phyloP scores from a whole-genome alignment of 2,797 vertebrate genomes.

The Muscicapa striata region DNA sequence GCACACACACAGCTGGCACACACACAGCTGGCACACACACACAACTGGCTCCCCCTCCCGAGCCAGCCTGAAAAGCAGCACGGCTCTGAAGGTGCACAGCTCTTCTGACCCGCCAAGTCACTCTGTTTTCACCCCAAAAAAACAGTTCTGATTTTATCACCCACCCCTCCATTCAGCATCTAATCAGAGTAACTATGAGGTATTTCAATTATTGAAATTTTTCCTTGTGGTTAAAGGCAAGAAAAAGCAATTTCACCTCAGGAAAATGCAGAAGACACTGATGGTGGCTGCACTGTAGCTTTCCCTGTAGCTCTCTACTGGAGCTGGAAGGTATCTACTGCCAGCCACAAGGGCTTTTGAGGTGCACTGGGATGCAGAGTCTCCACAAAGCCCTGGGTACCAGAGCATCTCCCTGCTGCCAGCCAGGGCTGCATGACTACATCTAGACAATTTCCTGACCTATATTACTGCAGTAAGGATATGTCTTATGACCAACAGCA shows the following conservation, averaged over 20 bases:
- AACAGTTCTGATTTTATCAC: not conserved
- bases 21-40: no score
- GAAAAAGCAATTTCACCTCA: not conserved
- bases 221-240: conserved; percentile 3
- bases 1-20: not conserved
- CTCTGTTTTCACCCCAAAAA: not conserved
- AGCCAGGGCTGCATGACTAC: not conserved
- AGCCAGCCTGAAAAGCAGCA: not conserved
- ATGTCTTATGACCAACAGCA: not conserved
- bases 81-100: not conserved
- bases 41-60: no score
- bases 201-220: not conserved
- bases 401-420: not conserved
- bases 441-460: not conserved
- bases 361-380: not conserved
- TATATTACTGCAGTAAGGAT: not conserved
- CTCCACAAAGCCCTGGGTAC: not conserved
- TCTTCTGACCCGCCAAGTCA: not conserved
- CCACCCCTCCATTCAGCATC: not conserved
- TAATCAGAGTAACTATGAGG: not conserved
- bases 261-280: not conserved
- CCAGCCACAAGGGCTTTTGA: not conserved
- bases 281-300: not conserved
- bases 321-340: not conserved
- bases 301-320: not conserved